These are phyloP conservation scores for Siphlonurus alternatus DNA, from an alignment of 2,888 invertebrate genomes.

Conservation along the genomic window DNA sequence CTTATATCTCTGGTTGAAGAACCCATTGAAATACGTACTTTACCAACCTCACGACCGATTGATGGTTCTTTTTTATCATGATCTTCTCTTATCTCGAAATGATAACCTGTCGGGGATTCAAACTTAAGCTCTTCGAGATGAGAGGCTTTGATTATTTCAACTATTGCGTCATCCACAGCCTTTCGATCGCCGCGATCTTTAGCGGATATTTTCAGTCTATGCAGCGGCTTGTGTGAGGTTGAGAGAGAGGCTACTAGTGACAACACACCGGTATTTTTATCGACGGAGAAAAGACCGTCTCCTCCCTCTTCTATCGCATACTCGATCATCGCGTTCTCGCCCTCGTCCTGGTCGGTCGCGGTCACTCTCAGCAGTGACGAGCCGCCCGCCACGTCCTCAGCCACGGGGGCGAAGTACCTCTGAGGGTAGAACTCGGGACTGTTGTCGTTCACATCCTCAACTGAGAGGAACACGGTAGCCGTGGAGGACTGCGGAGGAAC, in stretches of 20 bases:
- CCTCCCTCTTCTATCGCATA: constrained; percentile 64
- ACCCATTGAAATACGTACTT: constrained; percentile 38
- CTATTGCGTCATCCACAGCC: constrained; percentile 54
- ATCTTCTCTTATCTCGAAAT: constrained; percentile 71
- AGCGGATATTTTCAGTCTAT: constrained; percentile 58
- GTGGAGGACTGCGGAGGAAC: constrained; percentile 79
- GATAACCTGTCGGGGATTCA: constrained; percentile 52
- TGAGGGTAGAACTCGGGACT: constrained; percentile 81
- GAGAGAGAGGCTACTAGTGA: constrained; percentile 46
- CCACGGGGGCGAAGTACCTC: constrained; percentile 62
- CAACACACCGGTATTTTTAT: constrained; percentile 59
- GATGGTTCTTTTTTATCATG: constrained; percentile 39
- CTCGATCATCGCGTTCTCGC: constrained; percentile 68
- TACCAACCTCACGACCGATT: constrained; percentile 59
- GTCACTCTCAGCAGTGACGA: constrained; percentile 52
- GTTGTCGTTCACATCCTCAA: constrained; percentile 86
- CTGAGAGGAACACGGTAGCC: constrained; percentile 61
- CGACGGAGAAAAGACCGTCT: constrained; percentile 55
- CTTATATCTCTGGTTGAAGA: constrained; percentile 26
- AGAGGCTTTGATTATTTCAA: constrained; percentile 61
- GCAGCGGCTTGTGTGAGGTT: constrained; percentile 45
- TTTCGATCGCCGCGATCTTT: constrained; percentile 63
- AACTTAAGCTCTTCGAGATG: constrained; percentile 58
- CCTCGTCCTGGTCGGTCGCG: constrained; percentile 73
- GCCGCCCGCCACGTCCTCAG: constrained; percentile 47